Evolutionary conservation across 2,888 invertebrate species (phyloP).

Genomic region (Drosophila aldrichi): DNA sequence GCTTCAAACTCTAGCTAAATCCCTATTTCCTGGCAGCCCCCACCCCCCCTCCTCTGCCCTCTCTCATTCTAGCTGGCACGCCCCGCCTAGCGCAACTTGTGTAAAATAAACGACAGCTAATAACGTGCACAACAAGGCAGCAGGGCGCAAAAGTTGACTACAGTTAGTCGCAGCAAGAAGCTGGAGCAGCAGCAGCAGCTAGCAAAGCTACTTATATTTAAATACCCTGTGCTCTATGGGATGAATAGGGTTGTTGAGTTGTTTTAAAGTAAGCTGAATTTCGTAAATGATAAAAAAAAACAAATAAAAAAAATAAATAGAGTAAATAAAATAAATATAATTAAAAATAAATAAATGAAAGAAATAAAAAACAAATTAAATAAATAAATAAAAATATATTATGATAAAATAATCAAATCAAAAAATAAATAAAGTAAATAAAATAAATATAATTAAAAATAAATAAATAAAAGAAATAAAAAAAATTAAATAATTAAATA

Average conservation of each 20-base stretch:
- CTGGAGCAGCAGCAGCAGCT: constrained; percentile 16
- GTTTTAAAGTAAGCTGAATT: no score
- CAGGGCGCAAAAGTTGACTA: constrained; percentile 46
- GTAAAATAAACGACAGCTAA: constrained; percentile 81
- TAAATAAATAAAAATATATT: no score
- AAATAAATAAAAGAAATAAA: no score
- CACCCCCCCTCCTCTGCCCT: not conserved
- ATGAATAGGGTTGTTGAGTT: not conserved
- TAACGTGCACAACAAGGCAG: constrained; percentile 78
- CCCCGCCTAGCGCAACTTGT: constrained; percentile 38
- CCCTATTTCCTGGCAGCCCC: not conserved
- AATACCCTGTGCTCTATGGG: constrained; percentile 25
- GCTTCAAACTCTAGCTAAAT: constrained; percentile 3
- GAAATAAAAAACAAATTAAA: no score
- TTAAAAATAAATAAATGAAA: no score
- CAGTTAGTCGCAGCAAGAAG: constrained; percentile 34
- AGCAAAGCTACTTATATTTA: constrained; percentile 19
- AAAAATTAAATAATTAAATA: no score
- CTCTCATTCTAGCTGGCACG: not conserved
- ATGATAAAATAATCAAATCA: no score
- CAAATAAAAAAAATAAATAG: no score
- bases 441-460: no score
- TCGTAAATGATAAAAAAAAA: no score
- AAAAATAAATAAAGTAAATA: no score
- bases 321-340: no score